Base-by-base conservation (phyloP, 1,140 invertebrate genomes). In the Drosophila albomicans region DNA sequence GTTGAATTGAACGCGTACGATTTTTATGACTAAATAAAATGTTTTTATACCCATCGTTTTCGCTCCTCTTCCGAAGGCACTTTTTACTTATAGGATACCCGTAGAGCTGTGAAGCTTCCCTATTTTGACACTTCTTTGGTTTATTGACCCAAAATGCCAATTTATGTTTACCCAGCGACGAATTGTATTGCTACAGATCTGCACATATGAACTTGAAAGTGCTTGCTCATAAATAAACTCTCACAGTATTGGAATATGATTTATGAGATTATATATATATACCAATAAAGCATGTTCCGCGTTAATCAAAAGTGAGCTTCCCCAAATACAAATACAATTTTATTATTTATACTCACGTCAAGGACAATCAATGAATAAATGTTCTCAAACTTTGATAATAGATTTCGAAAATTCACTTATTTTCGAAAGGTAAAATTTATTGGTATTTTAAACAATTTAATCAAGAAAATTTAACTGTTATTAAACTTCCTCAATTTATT, bases 1-100 rank as follows among this genome's bases (percentile, higher is more conserved):
- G 65, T 77, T 78, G 65, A 82, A 65, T 79, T 79, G 81, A 73
- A 79, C 78, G 65, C 76, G 76, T 68, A 77, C 68, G 63, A 82
- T 82, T 88, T 86, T 87, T 82, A 87, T 82, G 84, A 74, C 82
- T 87, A 80, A 88, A 87, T 87, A 86, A 86, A 82, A 87, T 77
- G 76, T 65, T 88, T 87, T 86, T 72, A 70, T 79, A n/a, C 11
- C 25, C 25, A 28, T 28, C 11, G 46, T 25, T 8, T n/a, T 43
- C 20, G 1, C 11, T 10, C 8, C 11, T 38, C 25, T n/a, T 43
- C 10, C n/a, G 28, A 32, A 5, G n/a, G 30, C 8, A 2, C 6
- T 38, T 56, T n/a, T 5, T 28, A 16, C 32, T 56, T 8, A 7
- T 10, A 8, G 2, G 13, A 35, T 35, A 35, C 71, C 43, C 51